Conservation (phyloP, 2,113 vertebrate species). For the Scatophagus argus region DNA sequence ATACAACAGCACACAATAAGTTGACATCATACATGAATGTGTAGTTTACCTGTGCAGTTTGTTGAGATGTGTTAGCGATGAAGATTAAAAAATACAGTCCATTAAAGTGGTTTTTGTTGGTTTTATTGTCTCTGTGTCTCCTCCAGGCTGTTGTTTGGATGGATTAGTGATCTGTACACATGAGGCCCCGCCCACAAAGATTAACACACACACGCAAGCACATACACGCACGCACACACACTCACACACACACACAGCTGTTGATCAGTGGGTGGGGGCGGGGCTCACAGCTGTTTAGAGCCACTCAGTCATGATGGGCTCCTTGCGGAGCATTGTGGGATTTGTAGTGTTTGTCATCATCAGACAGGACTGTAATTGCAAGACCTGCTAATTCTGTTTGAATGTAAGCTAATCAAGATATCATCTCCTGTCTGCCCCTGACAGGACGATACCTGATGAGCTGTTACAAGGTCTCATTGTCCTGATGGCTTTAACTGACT, state of each 20-base stretch:
- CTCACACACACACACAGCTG: constrained; percentile 2
- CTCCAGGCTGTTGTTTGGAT: constrained; percentile 34
- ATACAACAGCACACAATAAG: background rate
- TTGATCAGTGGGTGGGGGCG: background rate
- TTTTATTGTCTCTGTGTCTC: background rate
- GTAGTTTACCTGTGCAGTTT: constrained; percentile 53
- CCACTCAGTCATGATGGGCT: background rate
- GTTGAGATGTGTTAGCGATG: background rate
- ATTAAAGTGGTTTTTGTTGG: background rate
- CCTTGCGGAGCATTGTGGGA: constrained; percentile 24
- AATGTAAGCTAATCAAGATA: no score
- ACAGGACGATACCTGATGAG: no score
- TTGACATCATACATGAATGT: fast-evolving
- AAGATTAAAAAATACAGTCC: background rate
- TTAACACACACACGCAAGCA: constrained; percentile 35
- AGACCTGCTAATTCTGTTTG: no score
- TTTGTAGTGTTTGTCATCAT: constrained; percentile 4
- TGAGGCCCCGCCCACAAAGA: constrained; percentile 59
- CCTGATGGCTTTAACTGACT: no score
- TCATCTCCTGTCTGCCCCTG: no score
- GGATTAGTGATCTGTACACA: constrained; percentile 68
- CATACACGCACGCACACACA: background rate
- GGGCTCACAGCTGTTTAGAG: background rate
- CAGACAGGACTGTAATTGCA: no score
- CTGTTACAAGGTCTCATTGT: no score